These are phyloP conservation scores for Crotalus horridus DNA, from an alignment of 2,113 vertebrate species.

Conservation along the genomic window DNA sequence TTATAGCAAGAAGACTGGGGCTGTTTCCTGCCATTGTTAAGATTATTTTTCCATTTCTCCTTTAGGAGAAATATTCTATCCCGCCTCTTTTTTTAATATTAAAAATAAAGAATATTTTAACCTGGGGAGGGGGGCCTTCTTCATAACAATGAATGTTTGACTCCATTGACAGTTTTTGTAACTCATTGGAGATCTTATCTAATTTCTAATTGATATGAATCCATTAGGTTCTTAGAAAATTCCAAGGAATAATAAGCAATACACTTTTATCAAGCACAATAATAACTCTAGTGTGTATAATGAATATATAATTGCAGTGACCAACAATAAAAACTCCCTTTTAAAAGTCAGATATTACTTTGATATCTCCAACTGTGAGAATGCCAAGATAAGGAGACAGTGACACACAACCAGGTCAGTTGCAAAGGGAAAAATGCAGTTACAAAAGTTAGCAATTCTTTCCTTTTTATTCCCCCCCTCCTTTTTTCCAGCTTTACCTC, in stretches of 20 bases:
- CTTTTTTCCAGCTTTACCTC: constrained; percentile 78
- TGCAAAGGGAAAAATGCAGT: neutral
- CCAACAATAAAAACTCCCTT: neutral
- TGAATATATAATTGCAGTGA: neutral
- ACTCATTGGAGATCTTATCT: too few relatives aligned
- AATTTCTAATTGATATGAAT: neutral
- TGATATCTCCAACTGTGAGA: neutral
- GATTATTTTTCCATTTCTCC: too few relatives aligned
- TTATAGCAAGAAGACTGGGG: too few relatives aligned
- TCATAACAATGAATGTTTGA: neutral
- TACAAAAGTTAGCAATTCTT: neutral
- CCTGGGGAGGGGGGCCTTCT: too few relatives aligned
- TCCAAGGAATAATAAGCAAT: neutral
- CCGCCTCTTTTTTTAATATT: too few relatives aligned
- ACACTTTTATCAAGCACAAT: neutral
- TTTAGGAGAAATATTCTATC: too few relatives aligned
- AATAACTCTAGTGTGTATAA: neutral
- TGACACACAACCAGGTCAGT: neutral
- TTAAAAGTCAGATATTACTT: neutral
- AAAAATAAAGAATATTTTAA: too few relatives aligned
- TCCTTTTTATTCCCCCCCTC: neutral
- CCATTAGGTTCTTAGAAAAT: neutral
- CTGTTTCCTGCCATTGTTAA: too few relatives aligned
- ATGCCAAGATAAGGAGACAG: neutral
- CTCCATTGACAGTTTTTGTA: neutral